Conservation (phyloP, 2,797 vertebrate species). For the Loris lydekkerianus region DNA sequence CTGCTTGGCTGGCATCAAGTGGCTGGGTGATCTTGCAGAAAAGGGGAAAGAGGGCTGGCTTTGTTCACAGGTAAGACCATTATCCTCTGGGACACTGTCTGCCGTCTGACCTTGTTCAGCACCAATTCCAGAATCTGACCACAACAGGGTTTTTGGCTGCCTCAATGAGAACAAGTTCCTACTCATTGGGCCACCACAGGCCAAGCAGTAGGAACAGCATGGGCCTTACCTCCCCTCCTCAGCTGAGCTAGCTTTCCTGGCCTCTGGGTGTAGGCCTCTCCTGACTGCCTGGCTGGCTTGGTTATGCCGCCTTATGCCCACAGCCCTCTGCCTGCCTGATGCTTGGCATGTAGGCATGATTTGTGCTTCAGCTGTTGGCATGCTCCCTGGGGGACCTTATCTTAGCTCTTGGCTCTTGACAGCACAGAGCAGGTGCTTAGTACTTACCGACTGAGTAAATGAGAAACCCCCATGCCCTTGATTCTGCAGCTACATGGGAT, state of each 20-base stretch:
- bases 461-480: no score
- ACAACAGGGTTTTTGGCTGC: not conserved
- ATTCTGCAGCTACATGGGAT: not conserved
- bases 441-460: not conserved
- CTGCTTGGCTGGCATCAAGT: not conserved
- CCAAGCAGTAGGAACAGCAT: not conserved
- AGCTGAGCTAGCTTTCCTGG: not conserved
- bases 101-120: not conserved
- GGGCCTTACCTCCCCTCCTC: not conserved
- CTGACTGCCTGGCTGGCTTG: not conserved
- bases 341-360: not conserved
- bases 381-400: not conserved
- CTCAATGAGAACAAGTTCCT: not conserved
- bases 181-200: not conserved
- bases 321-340: not conserved
- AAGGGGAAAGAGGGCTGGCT: not conserved
- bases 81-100: not conserved
- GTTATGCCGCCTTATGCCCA: not conserved
- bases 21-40: not conserved
- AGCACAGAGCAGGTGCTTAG: not conserved
- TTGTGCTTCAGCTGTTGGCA: accelerated
- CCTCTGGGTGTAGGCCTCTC: not conserved
- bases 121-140: not conserved
- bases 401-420: not conserved
- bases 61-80: not conserved